Evolutionary conservation across 2,888 invertebrate genomes (phyloP), one percentile per base, ranked within the genome.

Genomic region (Pharmacophagus antenor): DNA sequence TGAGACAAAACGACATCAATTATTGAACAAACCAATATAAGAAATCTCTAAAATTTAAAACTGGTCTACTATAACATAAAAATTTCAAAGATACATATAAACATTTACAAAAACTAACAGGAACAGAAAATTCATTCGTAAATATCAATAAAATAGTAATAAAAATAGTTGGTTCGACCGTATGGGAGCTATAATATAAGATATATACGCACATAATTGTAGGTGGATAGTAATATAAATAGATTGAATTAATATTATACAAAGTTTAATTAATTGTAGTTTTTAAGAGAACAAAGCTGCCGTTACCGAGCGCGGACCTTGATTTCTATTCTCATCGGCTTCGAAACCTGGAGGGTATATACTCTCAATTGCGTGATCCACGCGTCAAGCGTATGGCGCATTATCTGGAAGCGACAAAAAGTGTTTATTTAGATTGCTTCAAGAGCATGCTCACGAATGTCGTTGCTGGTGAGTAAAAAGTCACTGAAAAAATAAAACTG

Each of bases 321-420:
- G 92, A 94, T 0, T 98, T 96, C 83, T 98, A 98, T 95, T 90
- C 92, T 56, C 91, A 92, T 47, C 93, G 97, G 18, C 85, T 95
- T 15, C 93, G 93, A 64, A 98, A 98, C 77, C 85, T 98, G 8
- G 96, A 97, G 76, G 95, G 95, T 44, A 95, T 98, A 59, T 96
- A 96, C 73, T 94, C 95, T 41, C 98, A 98, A 80, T 87, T 98
- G 67, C 91, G 94, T n/a, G 95, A 96, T 75, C 94, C 94, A 8
- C 91, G 96, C 70, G 95, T 97, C 0, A 95, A 95, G 73, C 95
- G 95, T 62, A 96, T 98, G 93, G 96, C 95, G 0, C 93, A 93
- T 62, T 93, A 96, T 55, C 80, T 97, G 55, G 96, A 97, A 79
- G 86, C 93, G 65, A 95, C 95, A 0, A 91, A 93, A 22, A 98